A percentile compares a stretch with the other conserved stretches of the same genome.
Evolutionary conservation across 2,113 vertebrate genomes (phyloP).

Genomic region (Alouatta palliata): DNA sequence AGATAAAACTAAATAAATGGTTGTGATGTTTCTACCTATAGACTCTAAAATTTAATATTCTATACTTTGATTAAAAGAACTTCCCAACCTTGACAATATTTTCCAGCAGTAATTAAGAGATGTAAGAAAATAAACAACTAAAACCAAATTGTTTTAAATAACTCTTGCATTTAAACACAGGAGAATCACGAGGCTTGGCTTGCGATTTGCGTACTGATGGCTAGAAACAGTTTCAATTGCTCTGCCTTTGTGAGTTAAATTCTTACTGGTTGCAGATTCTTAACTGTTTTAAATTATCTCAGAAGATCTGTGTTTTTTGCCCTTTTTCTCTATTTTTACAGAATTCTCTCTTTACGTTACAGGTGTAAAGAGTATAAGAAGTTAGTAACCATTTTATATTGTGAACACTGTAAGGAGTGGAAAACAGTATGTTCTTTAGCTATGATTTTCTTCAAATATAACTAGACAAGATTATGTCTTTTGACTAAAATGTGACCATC

Average conservation of each 20-base stretch:
- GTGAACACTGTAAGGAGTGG: slow-evolving; percentile 45
- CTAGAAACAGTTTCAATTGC: not conserved
- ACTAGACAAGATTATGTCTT: slow-evolving; percentile 73
- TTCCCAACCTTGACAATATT: not conserved
- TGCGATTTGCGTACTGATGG: not conserved
- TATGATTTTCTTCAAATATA: slow-evolving; percentile 72
- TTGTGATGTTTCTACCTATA: not conserved
- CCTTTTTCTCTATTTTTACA: not conserved
- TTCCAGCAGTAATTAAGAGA: not conserved
- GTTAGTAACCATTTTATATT: slow-evolving; percentile 16
- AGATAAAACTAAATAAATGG: not conserved
- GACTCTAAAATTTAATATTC: not conserved
- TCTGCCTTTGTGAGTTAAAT: not conserved
- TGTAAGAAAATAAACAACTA: not conserved
- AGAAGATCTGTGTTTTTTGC: not conserved
- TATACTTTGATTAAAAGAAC: not conserved
- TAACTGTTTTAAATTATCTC: not conserved
- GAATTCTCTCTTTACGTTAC: not conserved
- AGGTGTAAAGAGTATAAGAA: not conserved
- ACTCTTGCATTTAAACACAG: not conserved
- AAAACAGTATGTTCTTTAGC: slow-evolving; percentile 54
- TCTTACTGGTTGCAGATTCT: not conserved
- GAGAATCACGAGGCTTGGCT: not conserved
- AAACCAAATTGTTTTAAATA: slow-evolving; percentile 24
- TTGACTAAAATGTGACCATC: slow-evolving; percentile 79